These are phyloP conservation scores for Sebastes schlegelii DNA, from an alignment of 2,113 vertebrate species.

Conservation along the genomic window DNA sequence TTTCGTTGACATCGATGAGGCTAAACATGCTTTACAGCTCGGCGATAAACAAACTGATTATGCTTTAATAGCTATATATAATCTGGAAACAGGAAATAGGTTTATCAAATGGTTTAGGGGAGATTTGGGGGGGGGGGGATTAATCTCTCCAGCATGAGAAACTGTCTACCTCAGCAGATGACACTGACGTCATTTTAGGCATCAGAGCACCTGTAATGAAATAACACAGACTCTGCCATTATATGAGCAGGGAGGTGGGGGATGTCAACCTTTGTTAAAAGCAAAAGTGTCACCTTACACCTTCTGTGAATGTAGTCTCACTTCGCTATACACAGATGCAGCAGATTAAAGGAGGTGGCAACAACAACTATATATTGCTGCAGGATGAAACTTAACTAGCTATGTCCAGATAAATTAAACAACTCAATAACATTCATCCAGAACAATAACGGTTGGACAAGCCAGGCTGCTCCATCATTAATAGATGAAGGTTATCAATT, in stretches of 20 bases:
- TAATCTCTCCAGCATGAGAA: conserved; percentile 31
- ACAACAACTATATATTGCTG: background rate
- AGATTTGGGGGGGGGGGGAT: conserved; percentile 4
- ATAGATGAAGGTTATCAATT: conserved; percentile 39
- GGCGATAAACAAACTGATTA: conserved; percentile 59
- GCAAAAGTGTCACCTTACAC: conserved; percentile 58
- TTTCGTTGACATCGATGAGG: conserved; percentile 73
- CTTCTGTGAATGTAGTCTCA: background rate
- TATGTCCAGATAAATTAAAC: background rate
- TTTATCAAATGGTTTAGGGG: conserved; percentile 39
- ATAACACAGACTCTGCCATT: conserved; percentile 40
- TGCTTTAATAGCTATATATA: conserved; percentile 24
- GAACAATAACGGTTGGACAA: background rate
- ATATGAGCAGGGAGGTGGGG: conserved; percentile 2
- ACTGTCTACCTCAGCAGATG: conserved; percentile 48
- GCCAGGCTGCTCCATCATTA: background rate
- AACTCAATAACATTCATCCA: background rate
- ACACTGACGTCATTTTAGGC: conserved; percentile 36
- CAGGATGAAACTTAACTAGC: background rate
- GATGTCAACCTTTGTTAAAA: conserved; percentile 24
- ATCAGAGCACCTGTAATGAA: conserved; percentile 58
- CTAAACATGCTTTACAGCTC: conserved; percentile 57
- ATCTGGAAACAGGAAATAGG: conserved; percentile 25
- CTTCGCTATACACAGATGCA: background rate
- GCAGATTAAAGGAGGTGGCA: background rate